Evolutionary conservation across 2,888 invertebrate genomes (phyloP).

Genomic region (Limenitis camilla): DNA sequence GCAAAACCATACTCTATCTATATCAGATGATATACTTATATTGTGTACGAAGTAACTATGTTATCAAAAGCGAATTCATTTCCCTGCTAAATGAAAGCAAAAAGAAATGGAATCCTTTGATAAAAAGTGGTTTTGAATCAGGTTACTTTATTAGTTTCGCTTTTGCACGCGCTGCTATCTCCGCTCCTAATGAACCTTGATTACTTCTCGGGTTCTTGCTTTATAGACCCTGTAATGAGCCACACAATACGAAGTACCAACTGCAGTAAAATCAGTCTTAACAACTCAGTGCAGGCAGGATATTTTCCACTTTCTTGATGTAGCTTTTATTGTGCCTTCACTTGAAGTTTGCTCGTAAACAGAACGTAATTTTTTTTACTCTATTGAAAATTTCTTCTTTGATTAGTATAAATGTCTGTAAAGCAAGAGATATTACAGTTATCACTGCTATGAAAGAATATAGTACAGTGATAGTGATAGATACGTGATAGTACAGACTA

Average conservation of each 20-base stretch:
- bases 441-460: too few species aligned
- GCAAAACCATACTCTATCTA: too few species aligned
- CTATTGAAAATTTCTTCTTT: too few species aligned
- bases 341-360: too few species aligned
- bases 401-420: too few species aligned
- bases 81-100: too few species aligned
- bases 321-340: too few species aligned
- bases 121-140: constrained; percentile 1
- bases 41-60: background rate
- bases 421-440: too few species aligned
- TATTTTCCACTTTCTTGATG: background rate
- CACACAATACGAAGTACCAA: background rate
- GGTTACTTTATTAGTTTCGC: constrained; percentile 1
- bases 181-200: constrained; percentile 13
- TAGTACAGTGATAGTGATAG: too few species aligned
- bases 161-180: constrained; percentile 2
- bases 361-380: too few species aligned
- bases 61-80: background rate
- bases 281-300: background rate
- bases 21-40: too few species aligned
- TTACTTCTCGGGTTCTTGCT: constrained; percentile 13
- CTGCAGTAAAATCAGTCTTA: constrained; percentile 8
- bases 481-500: too few species aligned
- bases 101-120: background rate
- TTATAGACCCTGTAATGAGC: constrained; percentile 16